Evolutionary conservation across 2,797 vertebrate species (phyloP).

Genomic region (Chaenodraco wilsoni): DNA sequence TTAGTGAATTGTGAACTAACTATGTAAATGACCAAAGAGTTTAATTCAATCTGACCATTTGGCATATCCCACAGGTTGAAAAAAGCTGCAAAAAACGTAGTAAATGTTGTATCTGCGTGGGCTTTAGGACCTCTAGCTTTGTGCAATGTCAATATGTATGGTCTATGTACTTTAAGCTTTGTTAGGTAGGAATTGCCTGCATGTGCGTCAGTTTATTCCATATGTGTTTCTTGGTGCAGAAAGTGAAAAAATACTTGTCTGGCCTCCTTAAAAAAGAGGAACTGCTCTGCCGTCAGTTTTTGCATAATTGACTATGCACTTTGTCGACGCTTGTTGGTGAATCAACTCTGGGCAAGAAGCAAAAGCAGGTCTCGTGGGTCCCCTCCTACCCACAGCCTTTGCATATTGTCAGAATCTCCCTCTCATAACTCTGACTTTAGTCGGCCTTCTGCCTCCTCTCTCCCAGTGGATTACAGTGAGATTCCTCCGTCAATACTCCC

Average conservation of each 20-base stretch:
- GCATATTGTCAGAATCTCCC: conserved; percentile 32
- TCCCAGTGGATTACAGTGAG: conserved; percentile 54
- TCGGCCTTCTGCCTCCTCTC: conserved; percentile 13
- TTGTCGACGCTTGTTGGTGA: conserved; percentile 28
- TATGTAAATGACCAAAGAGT: no score
- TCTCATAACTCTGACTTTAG: conserved; percentile 30
- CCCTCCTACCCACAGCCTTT: conserved; percentile 16
- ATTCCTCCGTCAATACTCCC: conserved; percentile 54
- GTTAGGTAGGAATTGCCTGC: background rate
- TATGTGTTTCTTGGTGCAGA: background rate
- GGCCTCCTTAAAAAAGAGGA: conserved; percentile 13
- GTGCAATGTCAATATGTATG: conserved; percentile 5
- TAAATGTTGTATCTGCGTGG: background rate
- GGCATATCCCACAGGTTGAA: no score
- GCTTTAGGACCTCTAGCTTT: background rate
- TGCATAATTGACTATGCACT: conserved; percentile 34
- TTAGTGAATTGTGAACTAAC: no score
- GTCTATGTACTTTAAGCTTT: background rate
- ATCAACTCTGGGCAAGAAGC: conserved; percentile 28
- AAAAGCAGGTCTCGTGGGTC: conserved; percentile 20
- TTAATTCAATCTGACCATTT: no score
- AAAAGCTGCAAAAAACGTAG: no score
- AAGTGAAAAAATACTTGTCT: conserved; percentile 37
- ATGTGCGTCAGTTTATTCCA: background rate
- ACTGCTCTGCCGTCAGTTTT: conserved; percentile 18